These are phyloP conservation scores for Phyllotreta cruciferae DNA, from an alignment of 2,888 invertebrate genomes.

Conservation along the genomic window DNA sequence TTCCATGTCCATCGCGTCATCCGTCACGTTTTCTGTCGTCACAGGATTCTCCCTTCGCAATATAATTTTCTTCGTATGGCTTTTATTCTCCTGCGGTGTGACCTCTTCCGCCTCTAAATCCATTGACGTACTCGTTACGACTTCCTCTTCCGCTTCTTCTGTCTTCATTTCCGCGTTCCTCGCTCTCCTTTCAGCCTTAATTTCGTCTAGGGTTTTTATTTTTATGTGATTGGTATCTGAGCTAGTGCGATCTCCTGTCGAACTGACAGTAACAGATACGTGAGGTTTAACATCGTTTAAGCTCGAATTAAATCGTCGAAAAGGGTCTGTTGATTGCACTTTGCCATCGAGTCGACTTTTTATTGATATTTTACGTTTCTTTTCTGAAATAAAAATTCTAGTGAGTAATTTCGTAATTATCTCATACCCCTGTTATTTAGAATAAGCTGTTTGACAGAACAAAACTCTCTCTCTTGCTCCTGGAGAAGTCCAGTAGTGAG, in stretches of 20 bases:
- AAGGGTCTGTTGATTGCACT: too few species aligned
- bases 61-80: slow-evolving; percentile 16
- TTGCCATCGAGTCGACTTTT: slow-evolving; percentile 1
- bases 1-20: slow-evolving; percentile 16
- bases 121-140: slow-evolving; percentile 51
- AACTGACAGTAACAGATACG: not conserved
- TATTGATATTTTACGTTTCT: slow-evolving; percentile 32
- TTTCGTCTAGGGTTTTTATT: slow-evolving; percentile 60
- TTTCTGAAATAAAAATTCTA: slow-evolving; percentile 31
- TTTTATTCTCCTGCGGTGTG: not conserved
- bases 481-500: not conserved
- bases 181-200: slow-evolving; percentile 54
- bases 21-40: too few species aligned
- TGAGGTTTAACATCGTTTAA: not conserved
- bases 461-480: too few species aligned
- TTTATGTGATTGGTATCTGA: slow-evolving; percentile 44
- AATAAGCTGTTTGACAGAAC: too few species aligned
- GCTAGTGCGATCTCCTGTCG: too few species aligned
- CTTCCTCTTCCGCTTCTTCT: slow-evolving; percentile 42
- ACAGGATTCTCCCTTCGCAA: slow-evolving; percentile 8
- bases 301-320: too few species aligned
- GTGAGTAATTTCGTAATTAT: too few species aligned
- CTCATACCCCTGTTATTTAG: too few species aligned
- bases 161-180: slow-evolving; percentile 9
- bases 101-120: slow-evolving; percentile 37